These are phyloP conservation scores for Atopsyche davidsoni DNA, from an alignment of 1,140 invertebrate genomes.

Conservation along the genomic window DNA sequence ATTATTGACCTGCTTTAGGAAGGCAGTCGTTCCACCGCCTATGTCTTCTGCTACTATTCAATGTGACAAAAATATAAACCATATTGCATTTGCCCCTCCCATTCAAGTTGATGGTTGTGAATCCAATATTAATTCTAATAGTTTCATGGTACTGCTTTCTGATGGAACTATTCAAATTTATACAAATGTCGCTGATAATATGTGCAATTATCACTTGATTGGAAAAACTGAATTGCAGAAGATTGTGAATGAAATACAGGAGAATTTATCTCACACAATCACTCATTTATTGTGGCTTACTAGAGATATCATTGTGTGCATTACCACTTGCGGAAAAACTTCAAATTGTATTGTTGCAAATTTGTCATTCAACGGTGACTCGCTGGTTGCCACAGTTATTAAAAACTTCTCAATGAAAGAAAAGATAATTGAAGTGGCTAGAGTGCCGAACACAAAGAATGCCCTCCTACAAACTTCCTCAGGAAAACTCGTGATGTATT, in stretches of 20 bases:
- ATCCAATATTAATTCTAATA: slow-evolving; percentile 39
- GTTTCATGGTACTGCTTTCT: slow-evolving; percentile 37
- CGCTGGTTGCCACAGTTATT: slow-evolving; percentile 18
- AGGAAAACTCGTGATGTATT: slow-evolving; percentile 38
- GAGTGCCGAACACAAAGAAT: slow-evolving; percentile 32
- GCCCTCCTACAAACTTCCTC: slow-evolving; percentile 36
- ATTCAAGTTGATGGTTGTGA: slow-evolving; percentile 14
- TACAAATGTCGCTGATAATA: slow-evolving; percentile 8
- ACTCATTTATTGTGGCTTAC: slow-evolving; percentile 23
- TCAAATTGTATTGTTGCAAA: slow-evolving; percentile 9
- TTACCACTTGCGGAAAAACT: slow-evolving; percentile 4
- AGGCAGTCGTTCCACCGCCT: slow-evolving; percentile 74
- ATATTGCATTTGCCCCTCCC: slow-evolving; percentile 53
- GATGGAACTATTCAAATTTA: slow-evolving; percentile 23
- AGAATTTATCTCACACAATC: neutral
- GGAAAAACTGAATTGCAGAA: slow-evolving; percentile 2
- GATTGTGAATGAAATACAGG: neutral
- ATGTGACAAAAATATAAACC: slow-evolving; percentile 51
- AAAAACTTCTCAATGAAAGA: slow-evolving; percentile 27
- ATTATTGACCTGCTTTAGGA: slow-evolving; percentile 66
- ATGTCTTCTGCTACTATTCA: slow-evolving; percentile 63
- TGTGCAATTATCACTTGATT: neutral
- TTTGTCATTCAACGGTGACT: slow-evolving; percentile 4
- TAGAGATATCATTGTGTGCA: slow-evolving; percentile 9
- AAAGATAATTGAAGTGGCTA: slow-evolving; percentile 33